Conservation (phyloP, 1,140 invertebrate genomes). For the Schlechtendalia chinensis region DNA sequence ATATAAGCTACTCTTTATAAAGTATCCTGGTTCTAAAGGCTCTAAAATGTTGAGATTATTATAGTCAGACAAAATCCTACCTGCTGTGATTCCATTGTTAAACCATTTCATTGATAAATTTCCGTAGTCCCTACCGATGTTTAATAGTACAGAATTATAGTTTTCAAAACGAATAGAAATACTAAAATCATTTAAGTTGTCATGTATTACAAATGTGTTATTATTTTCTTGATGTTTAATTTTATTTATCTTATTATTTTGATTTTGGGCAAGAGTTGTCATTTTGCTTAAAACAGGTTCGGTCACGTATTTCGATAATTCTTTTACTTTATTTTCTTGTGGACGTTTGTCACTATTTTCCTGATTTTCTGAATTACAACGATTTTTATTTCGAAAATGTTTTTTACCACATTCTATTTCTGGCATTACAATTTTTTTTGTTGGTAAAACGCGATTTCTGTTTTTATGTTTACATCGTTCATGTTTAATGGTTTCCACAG, state of each 20-base stretch:
- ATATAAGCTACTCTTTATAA: slow-evolving; percentile 21
- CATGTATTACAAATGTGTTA: slow-evolving; percentile 39
- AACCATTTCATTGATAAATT: slow-evolving; percentile 39
- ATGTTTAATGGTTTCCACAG: slow-evolving; percentile 12
- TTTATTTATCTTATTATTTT: neutral
- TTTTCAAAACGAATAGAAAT: slow-evolving; percentile 31
- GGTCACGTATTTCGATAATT: neutral
- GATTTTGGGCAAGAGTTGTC: neutral
- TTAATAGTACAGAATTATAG: slow-evolving; percentile 35
- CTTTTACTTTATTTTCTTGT: slow-evolving; percentile 5
- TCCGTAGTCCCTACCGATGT: slow-evolving; percentile 27
- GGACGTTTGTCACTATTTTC: slow-evolving; percentile 12
- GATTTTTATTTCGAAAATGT: slow-evolving; percentile 19
- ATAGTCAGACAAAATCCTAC: neutral
- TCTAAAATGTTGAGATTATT: slow-evolving; percentile 16
- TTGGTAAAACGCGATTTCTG: neutral
- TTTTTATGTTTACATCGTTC: slow-evolving; percentile 21
- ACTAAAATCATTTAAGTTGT: slow-evolving; percentile 29
- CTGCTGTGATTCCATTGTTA: slow-evolving; percentile 23
- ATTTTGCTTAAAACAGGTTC: neutral
- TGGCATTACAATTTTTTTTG: slow-evolving; percentile 9
- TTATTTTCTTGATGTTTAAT: slow-evolving; percentile 5
- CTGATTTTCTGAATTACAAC: neutral
- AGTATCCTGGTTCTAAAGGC: slow-evolving; percentile 19
- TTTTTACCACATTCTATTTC: slow-evolving; percentile 28